phyloP scores from a whole-genome alignment of 2,113 vertebrate species.

The Chiloscyllium plagiosum region DNA sequence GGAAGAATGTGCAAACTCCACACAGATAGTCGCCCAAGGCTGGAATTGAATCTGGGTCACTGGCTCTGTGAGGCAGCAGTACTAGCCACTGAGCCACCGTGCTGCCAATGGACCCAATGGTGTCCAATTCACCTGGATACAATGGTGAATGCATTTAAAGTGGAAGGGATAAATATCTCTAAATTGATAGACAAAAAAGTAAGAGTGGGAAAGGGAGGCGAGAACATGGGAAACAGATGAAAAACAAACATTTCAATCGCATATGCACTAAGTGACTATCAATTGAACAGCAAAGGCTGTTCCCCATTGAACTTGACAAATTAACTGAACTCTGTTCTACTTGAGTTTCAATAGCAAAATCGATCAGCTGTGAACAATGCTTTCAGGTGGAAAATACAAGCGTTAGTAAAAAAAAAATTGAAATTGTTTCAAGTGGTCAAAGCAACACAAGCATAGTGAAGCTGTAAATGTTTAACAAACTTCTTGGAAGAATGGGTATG shows the following conservation, averaged over 20 bases:
- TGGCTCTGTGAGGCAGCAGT: too few species aligned
- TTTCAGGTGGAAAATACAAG: background rate
- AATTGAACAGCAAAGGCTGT: background rate
- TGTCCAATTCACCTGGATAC: too few species aligned
- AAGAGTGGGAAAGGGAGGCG: too few species aligned
- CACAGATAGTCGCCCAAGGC: too few species aligned
- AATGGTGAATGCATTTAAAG: too few species aligned
- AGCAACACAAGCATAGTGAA: background rate
- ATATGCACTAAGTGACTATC: background rate
- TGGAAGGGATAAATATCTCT: too few species aligned
- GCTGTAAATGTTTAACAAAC: background rate
- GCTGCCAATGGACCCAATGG: too few species aligned
- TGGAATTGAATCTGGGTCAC: too few species aligned
- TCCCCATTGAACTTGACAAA: background rate
- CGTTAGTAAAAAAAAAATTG: background rate
- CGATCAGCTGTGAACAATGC: background rate
- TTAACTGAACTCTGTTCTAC: background rate
- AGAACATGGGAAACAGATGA: background rate
- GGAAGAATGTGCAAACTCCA: too few species aligned
- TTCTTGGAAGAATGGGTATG: background rate
- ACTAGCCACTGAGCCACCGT: too few species aligned
- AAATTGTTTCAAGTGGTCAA: background rate
- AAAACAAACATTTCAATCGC: background rate
- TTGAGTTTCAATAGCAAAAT: too few species aligned
- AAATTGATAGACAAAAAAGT: too few species aligned